Conservation (phyloP, 2,113 vertebrate genomes). For the Melozone crissalis region DNA sequence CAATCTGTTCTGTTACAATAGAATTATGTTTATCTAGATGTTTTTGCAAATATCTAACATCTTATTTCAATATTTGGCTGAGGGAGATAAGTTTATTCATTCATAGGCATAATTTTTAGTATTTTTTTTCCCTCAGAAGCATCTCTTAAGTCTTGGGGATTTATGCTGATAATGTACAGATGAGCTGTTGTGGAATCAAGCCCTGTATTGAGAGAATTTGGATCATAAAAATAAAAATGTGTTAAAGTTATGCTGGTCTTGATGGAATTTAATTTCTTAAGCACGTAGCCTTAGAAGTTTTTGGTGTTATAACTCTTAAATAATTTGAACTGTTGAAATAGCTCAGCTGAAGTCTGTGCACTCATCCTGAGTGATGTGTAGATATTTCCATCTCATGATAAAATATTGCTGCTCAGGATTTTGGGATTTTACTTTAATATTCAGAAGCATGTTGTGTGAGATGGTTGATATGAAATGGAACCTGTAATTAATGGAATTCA, state of each 20-base stretch:
- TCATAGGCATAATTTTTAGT: not conserved
- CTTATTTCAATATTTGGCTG: not conserved
- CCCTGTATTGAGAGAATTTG: not conserved
- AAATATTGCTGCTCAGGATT: not conserved
- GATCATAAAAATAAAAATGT: not conserved
- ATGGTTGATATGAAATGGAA: not conserved
- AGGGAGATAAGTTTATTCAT: not conserved
- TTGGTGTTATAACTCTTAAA: not conserved
- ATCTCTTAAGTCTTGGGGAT: not conserved
- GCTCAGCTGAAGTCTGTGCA: not conserved
- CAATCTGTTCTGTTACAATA: not conserved
- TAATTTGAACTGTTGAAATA: not conserved
- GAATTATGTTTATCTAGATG: fast-evolving
- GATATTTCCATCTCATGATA: not conserved
- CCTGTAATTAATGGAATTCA: not conserved
- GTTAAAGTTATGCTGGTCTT: not conserved
- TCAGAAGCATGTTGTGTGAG: not conserved
- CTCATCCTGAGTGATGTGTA: not conserved
- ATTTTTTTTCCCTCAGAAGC: not conserved
- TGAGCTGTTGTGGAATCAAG: not conserved
- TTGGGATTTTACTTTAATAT: not conserved
- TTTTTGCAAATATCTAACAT: not conserved
- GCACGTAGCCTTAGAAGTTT: not conserved
- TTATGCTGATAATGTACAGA: not conserved
- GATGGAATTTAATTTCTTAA: not conserved